A percentile compares a stretch with the other conserved stretches of the same genome.
Conservation (phyloP, 2,888 invertebrate species). For the Caenorhabditis drosophilae region DNA sequence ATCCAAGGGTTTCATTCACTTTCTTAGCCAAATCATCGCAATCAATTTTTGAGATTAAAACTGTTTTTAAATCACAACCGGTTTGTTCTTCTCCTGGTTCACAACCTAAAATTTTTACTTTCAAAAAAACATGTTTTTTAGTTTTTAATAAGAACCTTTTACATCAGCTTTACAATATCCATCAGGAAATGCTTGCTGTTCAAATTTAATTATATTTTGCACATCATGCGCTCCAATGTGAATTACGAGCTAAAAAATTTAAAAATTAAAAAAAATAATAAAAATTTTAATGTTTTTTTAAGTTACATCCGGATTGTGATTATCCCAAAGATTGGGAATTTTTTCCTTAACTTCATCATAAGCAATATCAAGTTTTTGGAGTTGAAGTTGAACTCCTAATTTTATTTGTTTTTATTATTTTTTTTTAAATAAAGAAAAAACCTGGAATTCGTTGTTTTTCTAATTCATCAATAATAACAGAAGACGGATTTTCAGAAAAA, state of each 20-base stretch:
- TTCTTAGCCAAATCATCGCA: conserved; percentile 22
- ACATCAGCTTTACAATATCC: conserved; percentile 50
- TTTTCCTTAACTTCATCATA: conserved; percentile 34
- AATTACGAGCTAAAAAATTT: conserved; percentile 39
- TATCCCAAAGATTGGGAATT: conserved; percentile 39
- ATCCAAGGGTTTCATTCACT: conserved; percentile 12
- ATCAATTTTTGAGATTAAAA: conserved; percentile 20
- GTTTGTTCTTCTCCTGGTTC: conserved; percentile 21
- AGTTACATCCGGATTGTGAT: conserved; percentile 34
- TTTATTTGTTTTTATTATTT: too few species aligned
- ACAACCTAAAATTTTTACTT: conserved; percentile 13
- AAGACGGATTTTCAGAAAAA: conserved; percentile 44
- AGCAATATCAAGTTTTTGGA: conserved; percentile 38
- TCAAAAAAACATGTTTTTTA: too few species aligned
- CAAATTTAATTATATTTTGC: conserved; percentile 36
- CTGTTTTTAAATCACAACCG: conserved; percentile 5
- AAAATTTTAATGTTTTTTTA: not conserved
- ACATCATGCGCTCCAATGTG: conserved; percentile 51
- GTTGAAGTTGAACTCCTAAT: conserved; percentile 17
- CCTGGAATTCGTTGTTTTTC: conserved; percentile 26
- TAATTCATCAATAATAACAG: conserved; percentile 35
- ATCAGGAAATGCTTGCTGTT: conserved; percentile 44
- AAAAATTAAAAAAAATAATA: conserved; percentile 4
- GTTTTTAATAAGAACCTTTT: too few species aligned
- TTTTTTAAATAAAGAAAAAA: too few species aligned